Base-by-base conservation (phyloP, 1,140 invertebrate genomes). In the Laupala kohalensis region DNA sequence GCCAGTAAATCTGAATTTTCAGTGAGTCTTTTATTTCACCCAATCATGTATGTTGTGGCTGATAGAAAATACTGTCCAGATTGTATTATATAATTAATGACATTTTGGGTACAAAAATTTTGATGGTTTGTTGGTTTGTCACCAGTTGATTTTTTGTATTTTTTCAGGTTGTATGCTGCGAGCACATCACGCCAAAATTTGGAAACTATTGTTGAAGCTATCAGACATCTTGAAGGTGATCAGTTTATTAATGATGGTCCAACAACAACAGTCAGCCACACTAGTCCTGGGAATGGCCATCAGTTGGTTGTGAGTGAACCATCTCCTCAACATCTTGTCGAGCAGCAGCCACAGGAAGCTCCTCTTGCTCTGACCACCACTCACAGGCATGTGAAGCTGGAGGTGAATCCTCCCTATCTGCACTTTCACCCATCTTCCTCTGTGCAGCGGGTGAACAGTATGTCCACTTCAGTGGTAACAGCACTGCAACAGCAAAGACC, bases 121-220 rank as follows among this genome's bases (percentile, higher is more conserved):
- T 1, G n/a, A 15, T 63, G 13, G 13, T 63, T 63, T 13, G n/a
- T 63, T 15, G 62, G 62, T 63, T 15, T 63, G 13, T 63, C 62
- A 63, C n/a, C n/a, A 13, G 24, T 1, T 66, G 65, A 27, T 25
- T 2, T 66, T 66, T 66, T 66, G 9, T 25, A 66, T 53, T 53
- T 53, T 53, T 9, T 53, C 37, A 87, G 3, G 84, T 78, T 91
- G 9, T 92, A 91, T 76, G 79, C 90, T 67, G 87, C 91, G 24
- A 92, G 88, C 76, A 92, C 92, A 28, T 94, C 93, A 66, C 87
- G 94, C 62, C 92, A 96, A 78, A 98, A 97, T 80, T 83, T 99
- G 72, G 95, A 98, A 79, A 98, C 96, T 2, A 98, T 99, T 73
- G 95, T 98, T 9, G 96, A 99, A 79, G 97, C 97, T 26, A 98